These are phyloP conservation scores for Cassiopea xamachana DNA, from an alignment of 30 jellyfish, hydroid and myxozoan genomes.

Conservation along the genomic window DNA sequence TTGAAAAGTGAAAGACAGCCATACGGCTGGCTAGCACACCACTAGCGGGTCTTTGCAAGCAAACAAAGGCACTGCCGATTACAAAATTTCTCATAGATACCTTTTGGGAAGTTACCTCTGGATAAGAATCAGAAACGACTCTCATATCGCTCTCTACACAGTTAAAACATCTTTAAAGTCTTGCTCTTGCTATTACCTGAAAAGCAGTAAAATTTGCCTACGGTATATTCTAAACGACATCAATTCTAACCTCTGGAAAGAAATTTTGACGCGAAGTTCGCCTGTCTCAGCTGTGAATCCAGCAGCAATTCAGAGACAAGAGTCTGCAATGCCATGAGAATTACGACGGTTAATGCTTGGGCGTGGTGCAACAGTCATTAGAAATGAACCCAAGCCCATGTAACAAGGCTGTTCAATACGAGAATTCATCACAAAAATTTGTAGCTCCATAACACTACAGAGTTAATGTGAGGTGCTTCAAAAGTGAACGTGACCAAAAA, in stretches of 20 bases:
- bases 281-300: not conserved
- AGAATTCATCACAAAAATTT: no score
- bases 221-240: constrained; percentile 8
- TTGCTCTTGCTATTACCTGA: constrained; percentile 64
- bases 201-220: constrained; percentile 59
- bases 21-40: not conserved
- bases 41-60: not conserved
- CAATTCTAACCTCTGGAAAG: not conserved
- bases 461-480: no score
- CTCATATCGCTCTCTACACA: constrained; percentile 19
- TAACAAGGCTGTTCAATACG: no score
- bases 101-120: constrained; percentile 18
- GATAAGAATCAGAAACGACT: constrained; percentile 23
- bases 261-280: not conserved
- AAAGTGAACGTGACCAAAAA: no score
- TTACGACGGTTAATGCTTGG: not conserved
- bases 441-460: no score
- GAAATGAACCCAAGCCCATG: no score
- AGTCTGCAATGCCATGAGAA: not conserved
- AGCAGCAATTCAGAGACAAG: not conserved
- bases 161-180: constrained; percentile 30
- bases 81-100: constrained; percentile 59
- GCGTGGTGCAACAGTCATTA: no score
- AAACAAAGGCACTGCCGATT: not conserved
- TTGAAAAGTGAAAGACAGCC: not conserved